These are phyloP conservation scores for Megastigmus dorsalis DNA, from an alignment of 2,888 invertebrate species.

Conservation along the genomic window DNA sequence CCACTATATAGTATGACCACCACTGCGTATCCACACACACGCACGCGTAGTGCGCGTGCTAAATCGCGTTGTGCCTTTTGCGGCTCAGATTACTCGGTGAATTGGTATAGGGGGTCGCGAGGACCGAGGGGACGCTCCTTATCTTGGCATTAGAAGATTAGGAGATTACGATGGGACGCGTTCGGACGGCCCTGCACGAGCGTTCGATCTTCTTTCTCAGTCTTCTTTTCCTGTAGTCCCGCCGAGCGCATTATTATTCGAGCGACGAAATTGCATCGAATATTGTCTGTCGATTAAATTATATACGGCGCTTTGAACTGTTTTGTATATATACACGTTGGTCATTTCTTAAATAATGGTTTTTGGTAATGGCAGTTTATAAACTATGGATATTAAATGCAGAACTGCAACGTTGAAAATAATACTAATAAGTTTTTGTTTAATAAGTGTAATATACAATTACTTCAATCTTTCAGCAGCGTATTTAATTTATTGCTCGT, in stretches of 20 bases:
- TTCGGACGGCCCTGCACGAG: background rate
- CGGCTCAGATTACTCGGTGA: conserved; percentile 73
- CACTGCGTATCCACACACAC: conserved; percentile 7
- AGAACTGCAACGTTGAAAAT: too few species aligned
- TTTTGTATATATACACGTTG: too few species aligned
- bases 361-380: too few species aligned
- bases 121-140: conserved; percentile 65
- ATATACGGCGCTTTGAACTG: too few species aligned
- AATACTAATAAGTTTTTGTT: too few species aligned
- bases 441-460: too few species aligned
- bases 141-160: conserved; percentile 71
- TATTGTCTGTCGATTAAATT: too few species aligned
- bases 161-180: conserved; percentile 39
- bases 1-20: background rate
- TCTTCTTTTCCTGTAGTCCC: background rate
- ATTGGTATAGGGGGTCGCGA: conserved; percentile 66
- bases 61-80: conserved; percentile 74
- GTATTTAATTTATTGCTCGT: too few species aligned
- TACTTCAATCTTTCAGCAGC: too few species aligned
- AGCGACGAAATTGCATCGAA: too few species aligned
- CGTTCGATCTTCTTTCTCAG: conserved; percentile 19
- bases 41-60: conserved; percentile 53
- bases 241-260: background rate
- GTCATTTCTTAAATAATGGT: too few species aligned
- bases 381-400: too few species aligned